These are phyloP conservation scores for Ptilorrhoa leucosticta DNA, from an alignment of 2,113 vertebrate genomes.

Conservation along the genomic window DNA sequence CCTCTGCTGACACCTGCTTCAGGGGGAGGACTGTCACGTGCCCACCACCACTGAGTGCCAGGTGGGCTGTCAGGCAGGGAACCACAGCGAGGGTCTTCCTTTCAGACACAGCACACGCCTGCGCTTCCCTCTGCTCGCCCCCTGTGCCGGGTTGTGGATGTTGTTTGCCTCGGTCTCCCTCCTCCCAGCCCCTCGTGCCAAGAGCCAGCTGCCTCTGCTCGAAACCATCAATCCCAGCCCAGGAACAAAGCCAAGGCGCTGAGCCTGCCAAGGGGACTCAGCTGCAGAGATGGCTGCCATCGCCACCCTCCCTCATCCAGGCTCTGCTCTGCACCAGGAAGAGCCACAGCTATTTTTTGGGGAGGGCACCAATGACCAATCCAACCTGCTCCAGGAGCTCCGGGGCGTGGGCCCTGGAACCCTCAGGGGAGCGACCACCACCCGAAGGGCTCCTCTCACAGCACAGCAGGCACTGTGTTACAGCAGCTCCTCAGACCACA, in stretches of 20 bases:
- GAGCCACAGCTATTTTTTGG: neutral
- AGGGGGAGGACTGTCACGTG: neutral
- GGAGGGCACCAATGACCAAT: neutral
- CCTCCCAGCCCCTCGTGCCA: neutral
- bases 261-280: conserved; percentile 41
- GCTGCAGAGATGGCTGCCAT: conserved; percentile 1
- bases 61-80: neutral
- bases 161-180: neutral
- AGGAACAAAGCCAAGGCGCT: conserved; percentile 42
- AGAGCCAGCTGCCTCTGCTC: conserved; percentile 58
- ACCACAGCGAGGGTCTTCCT: neutral
- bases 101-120: neutral
- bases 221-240: neutral
- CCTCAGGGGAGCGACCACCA: neutral
- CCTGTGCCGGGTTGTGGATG: fast-evolving
- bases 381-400: neutral
- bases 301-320: neutral
- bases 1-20: neutral
- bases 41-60: neutral
- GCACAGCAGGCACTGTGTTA: neutral
- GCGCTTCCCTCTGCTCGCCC: neutral
- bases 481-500: neutral
- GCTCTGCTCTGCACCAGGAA: neutral
- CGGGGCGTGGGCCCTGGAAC: neutral
- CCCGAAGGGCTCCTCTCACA: neutral